Evolutionary conservation across 2,888 invertebrate species (phyloP).

Genomic region (Priocnemis perturbator): DNA sequence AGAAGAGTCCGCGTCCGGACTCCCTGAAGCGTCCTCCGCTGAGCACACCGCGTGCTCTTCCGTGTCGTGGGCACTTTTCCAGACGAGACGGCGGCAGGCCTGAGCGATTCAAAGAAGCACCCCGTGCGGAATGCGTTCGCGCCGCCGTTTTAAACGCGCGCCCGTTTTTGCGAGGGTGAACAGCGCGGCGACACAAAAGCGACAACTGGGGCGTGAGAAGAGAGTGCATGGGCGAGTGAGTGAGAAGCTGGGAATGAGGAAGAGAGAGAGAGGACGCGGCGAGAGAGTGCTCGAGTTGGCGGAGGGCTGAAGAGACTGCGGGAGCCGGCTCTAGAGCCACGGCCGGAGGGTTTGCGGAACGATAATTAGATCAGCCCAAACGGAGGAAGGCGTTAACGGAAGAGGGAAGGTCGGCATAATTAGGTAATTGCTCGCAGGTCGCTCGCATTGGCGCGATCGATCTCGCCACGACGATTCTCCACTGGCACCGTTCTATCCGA

Average conservation of each 20-base stretch:
- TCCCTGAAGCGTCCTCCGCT: neutral
- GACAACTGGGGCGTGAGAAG: neutral
- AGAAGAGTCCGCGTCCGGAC: neutral
- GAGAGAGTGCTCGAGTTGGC: slow-evolving; percentile 39
- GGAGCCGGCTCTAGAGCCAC: neutral
- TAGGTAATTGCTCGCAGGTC: slow-evolving; percentile 59
- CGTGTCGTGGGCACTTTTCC: slow-evolving; percentile 19
- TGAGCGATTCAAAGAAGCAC: slow-evolving; percentile 15
- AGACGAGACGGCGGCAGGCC: neutral
- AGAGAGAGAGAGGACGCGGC: slow-evolving; percentile 25
- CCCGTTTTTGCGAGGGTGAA: slow-evolving; percentile 40
- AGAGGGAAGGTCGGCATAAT: slow-evolving; percentile 52
- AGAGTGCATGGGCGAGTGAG: too few relatives aligned
- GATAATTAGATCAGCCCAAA: slow-evolving; percentile 65
- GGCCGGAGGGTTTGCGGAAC: slow-evolving; percentile 51
- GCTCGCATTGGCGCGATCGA: slow-evolving; percentile 48
- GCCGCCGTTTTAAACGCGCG: slow-evolving; percentile 21
- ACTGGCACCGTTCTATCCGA: slow-evolving; percentile 66
- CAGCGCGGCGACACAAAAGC: slow-evolving; percentile 5
- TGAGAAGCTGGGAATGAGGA: too few relatives aligned
- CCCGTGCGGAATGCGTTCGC: slow-evolving; percentile 4
- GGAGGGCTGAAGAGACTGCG: slow-evolving; percentile 39
- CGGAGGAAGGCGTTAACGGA: slow-evolving; percentile 49
- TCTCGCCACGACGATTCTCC: slow-evolving; percentile 46
- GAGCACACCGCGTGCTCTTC: slow-evolving; percentile 11